A percentile compares a stretch with the other conserved stretches of the same genome.
These are phyloP conservation scores for Molossus alvarezi DNA, from an alignment of 2,797 vertebrate genomes.

Conservation along the genomic window DNA sequence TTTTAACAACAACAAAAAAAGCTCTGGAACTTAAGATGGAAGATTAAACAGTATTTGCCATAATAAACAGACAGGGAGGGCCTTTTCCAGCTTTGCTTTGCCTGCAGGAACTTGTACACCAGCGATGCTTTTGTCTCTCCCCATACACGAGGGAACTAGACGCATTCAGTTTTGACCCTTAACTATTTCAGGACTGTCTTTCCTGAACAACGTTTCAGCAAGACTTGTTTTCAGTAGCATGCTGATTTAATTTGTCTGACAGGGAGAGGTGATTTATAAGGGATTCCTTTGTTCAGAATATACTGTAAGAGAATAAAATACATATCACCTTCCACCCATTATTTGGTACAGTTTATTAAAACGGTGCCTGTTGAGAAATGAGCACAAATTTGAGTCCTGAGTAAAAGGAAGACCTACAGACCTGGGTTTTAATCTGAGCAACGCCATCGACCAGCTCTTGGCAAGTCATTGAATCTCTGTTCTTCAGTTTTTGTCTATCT, in stretches of 20 bases:
- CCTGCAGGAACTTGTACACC: conserved; percentile 92
- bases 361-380: not conserved
- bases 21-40: conserved; percentile 85
- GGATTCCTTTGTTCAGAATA: conserved; percentile 13
- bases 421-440: conserved; percentile 26
- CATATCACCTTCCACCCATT: not conserved
- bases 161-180: conserved; percentile 64
- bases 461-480: not conserved
- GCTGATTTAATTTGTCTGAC: conserved; percentile 2
- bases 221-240: conserved; percentile 10
- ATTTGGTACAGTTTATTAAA: conserved; percentile 22
- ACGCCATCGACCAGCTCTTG: not conserved
- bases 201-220: conserved; percentile 14
- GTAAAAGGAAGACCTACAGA: not conserved
- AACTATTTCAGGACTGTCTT: conserved; percentile 59
- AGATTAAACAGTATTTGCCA: conserved; percentile 90
- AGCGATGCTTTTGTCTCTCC: conserved; percentile 66
- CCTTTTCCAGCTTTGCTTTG: conserved; percentile 89
- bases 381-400: not conserved
- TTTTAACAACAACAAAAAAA: conserved; percentile 85
- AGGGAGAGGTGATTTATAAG: not conserved
- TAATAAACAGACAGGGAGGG: conserved; percentile 91
- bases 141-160: conserved; percentile 77
- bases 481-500: conserved; percentile 2
- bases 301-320: not conserved